A percentile compares a stretch with the other conserved stretches of the same genome.
Evolutionary conservation across 1,140 invertebrate genomes (phyloP).

Genomic region (Anthonomus grandis): DNA sequence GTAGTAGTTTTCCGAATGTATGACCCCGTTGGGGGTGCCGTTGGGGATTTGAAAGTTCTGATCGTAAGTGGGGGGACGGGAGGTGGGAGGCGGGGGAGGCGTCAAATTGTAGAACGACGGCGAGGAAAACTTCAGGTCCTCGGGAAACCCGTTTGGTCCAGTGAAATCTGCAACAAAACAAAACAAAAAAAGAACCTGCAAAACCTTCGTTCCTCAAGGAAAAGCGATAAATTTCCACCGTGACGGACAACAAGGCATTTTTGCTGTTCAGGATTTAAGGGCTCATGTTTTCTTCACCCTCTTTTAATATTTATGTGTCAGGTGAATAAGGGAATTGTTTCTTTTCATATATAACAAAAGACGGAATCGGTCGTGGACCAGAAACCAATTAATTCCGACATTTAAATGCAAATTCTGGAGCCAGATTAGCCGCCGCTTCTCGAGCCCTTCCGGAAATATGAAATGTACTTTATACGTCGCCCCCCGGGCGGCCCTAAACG

Average conservation of each 20-base stretch:
- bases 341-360: constrained; percentile 14
- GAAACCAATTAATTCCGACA: constrained; percentile 22
- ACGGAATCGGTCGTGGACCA: constrained; percentile 4
- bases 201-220: neutral
- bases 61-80: constrained; percentile 49
- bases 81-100: constrained; percentile 44
- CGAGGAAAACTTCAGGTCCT: constrained; percentile 53
- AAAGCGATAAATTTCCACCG: neutral
- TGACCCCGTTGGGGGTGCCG: constrained; percentile 39
- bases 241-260: constrained; percentile 25
- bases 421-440: constrained; percentile 22
- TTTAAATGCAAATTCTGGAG: constrained; percentile 25
- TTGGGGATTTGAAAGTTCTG: constrained; percentile 43
- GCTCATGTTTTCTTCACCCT: constrained; percentile 12
- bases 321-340: constrained; percentile 17
- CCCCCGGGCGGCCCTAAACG: no score
- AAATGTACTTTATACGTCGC: constrained; percentile 23
- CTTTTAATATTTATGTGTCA: constrained; percentile 26
- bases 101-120: constrained; percentile 52
- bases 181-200: constrained; percentile 5
- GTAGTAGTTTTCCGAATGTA: constrained; percentile 58
- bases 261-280: constrained; percentile 21
- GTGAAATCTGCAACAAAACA: constrained; percentile 53
- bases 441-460: constrained; percentile 22
- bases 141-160: constrained; percentile 53